Base-by-base conservation (phyloP, 1,140 invertebrate genomes). In the Bombus affinis region DNA sequence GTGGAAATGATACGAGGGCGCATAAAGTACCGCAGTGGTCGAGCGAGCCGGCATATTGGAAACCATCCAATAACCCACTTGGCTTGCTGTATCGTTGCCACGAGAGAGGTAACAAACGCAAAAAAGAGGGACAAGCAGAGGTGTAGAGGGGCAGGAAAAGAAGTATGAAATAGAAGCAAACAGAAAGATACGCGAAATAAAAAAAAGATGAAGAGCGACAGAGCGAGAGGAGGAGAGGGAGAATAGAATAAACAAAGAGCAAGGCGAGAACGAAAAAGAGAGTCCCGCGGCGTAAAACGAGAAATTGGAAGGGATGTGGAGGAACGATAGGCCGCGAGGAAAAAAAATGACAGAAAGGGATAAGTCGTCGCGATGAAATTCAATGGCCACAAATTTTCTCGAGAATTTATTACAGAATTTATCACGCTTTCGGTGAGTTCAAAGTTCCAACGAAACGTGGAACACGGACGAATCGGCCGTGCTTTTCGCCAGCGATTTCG, bases 21-120 rank as follows among this genome's bases (percentile, higher is more conserved):
- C 70, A 86, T 86, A 86, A 79, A 86, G 70, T 86, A 72, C 73
- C 85, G 81, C 80, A 75, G 85, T 86, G 85, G 85, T 86, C 53
- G 75, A 83, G 73, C 78, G 59, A 68, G 71, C 78, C 44, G 80
- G 80, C 84, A 88, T 88, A 88, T 86, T 88, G 87, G 87, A 88
- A 86, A 88, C 84, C 74, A 83, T 88, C 87, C 84, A 88, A 88
- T 88, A 88, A 86, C 85, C 87, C 79, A 83, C 78, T 88, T 88
- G 84, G 87, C 72, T 81, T 76, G 74, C 53, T 86, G 81, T 86
- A 84, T 84, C 81, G 81, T 73, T 59, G 62, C 53, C 32, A 32
- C 77, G 47, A 53, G 44, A 3, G 73, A 65, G 70, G 42, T 53
- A 73, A 85, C 83, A 78, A 85, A 66, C 70, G 65, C 59, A 62